Base-by-base conservation (phyloP, 64 coral and sea anemone genomes). In the Catalaphyllia jardinei region DNA sequence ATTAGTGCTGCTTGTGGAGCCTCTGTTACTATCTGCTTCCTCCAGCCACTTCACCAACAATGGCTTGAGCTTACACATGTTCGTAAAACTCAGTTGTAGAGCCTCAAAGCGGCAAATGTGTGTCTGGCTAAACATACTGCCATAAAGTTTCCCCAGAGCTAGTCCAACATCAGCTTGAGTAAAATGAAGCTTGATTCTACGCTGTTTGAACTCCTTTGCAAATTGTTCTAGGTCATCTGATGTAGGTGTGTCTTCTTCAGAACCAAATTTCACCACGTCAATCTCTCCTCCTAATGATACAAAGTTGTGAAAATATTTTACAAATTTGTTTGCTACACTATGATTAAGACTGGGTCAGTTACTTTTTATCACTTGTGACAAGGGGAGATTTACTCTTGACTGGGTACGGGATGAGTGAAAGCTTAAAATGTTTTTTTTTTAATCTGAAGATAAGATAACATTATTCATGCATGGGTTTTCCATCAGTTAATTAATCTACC, bases 31-130 rank as follows among this genome's bases (percentile, higher is more conserved):
- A 49, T 71, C 77, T 16, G 67, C 57, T 35, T 87, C 83, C 25
- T 87, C 74, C 4, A 98, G 78, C 96, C 96, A 98, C 77, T 88
- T 98, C 92, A 92, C 90, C 20, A 98, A 64, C 33, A 98, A 61
- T 29, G 87, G 90, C 74, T 92, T 90, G 24, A 98, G 79, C 22
- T 86, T 93, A 62, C 87, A 92, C 96, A 98, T 98, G 72, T 98
- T 98, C 63, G 89, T 98, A 67, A 94, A 87, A 78, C 93, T 95
- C 28, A 98, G 67, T 71, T 98, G 96, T 30, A 98, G 61, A 25
- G 93, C 96, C 76, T 98, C 96, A 82, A 98, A 98, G 52, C 96
- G 93, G n/a, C 96, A 95, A 31, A 98, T 98, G 19, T 93, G 94
- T 5, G 96, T 98, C 64, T 98, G 96, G 39, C 93, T 95, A 50